Conservation (phyloP, 1,140 invertebrate genomes). For the Cylas formicarius region DNA sequence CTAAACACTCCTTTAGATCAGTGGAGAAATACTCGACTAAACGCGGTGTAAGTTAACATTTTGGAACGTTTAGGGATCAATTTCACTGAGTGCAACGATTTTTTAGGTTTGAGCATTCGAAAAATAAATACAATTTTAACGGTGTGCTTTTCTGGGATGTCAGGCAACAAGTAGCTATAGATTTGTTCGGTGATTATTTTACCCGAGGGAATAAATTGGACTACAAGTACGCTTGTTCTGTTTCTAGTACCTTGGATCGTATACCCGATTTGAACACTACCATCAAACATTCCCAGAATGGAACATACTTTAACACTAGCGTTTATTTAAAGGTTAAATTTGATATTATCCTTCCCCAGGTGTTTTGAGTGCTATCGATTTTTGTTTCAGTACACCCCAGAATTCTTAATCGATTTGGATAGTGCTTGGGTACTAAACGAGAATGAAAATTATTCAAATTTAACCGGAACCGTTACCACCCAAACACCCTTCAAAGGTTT, state of each 20-base stretch:
- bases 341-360: background rate
- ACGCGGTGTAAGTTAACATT: slow-evolving; percentile 53
- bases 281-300: slow-evolving; percentile 48
- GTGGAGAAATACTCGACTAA: slow-evolving; percentile 62
- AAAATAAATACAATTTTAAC: slow-evolving; percentile 38
- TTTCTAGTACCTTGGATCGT: slow-evolving; percentile 52
- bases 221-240: slow-evolving; percentile 45
- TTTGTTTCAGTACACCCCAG: slow-evolving; percentile 43
- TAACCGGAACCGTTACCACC: slow-evolving; percentile 50
- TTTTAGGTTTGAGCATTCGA: slow-evolving; percentile 42
- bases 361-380: background rate
- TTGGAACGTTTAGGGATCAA: too few relatives aligned
- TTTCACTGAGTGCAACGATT: slow-evolving; percentile 5
- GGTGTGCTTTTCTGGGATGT: slow-evolving; percentile 52
- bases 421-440: slow-evolving; percentile 50
- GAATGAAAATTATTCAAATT: slow-evolving; percentile 42
- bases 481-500: slow-evolving; percentile 56
- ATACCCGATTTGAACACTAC: slow-evolving; percentile 49
- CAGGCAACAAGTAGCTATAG: slow-evolving; percentile 46
- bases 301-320: slow-evolving; percentile 45
- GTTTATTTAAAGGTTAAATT: slow-evolving; percentile 43
- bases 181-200: slow-evolving; percentile 46
- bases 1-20: slow-evolving; percentile 63
- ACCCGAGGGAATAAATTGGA: slow-evolving; percentile 37
- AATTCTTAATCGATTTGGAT: slow-evolving; percentile 47